Evolutionary conservation across 2,888 invertebrate genomes (phyloP), one percentile per base, ranked within the genome.

Genomic region (Aphidoletes aphidimyza): DNA sequence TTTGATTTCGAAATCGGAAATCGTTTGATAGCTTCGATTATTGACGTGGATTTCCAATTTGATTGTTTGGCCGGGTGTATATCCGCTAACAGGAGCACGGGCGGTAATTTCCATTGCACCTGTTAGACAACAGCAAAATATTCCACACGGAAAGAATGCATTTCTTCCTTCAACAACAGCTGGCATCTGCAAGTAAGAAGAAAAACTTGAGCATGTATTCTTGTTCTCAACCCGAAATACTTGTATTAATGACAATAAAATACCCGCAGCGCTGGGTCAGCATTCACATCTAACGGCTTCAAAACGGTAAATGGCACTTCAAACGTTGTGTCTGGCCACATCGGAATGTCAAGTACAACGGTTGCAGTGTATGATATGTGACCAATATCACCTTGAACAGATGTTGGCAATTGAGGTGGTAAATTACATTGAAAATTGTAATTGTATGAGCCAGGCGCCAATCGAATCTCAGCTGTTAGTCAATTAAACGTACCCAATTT

Each of bases 261-360:
- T 78, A 95, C 95, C 89, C 92, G 92, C 85, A 94, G 93, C 86
- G 92, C 92, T 34, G 93, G 91, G 89, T 94, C 93, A 86, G 92
- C 91, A 90, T 97, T 97, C 86, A 97, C 91, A 90, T 97, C 96
- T 87, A 96, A 91, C 37, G 94, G 93, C 87, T 95, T 93, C 86
- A 95, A 92, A 54, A 97, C 94, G 84, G 95, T 95, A 88, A 97
- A 96, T 36, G 94, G 93, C 88, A 92, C 92, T 90, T 95, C 95
- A 39, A 93, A 93, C 86, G 95, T 94, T 88, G 95, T 94, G 89
- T 97, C 95, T 90, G 94, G 94, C 88, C 39, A 83, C 5, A 39
- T 93, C 0, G 92, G 91, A 83, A 92, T 89, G 88, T 92, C 92
- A 86, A 93, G 91, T 45, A 92, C 92, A 0, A 91, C 91, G 87